Evolutionary conservation across 2,888 invertebrate genomes (phyloP), one percentile per base, ranked within the genome.

Genomic region (Apamea sordens): DNA sequence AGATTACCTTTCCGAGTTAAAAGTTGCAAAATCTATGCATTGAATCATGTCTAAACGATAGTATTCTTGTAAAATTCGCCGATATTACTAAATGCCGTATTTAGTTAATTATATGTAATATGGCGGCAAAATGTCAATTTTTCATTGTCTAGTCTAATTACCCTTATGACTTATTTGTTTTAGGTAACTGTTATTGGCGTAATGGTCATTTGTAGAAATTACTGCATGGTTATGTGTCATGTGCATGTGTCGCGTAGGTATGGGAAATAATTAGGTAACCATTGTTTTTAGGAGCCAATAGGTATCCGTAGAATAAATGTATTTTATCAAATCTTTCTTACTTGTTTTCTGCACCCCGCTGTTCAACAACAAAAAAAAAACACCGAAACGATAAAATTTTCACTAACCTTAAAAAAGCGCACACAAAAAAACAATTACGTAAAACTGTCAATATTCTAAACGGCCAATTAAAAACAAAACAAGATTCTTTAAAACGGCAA

Each of bases 401-500:
- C 24, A 65, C 36, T 41, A 67, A 71, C 28, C 47, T 56, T 77
- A 80, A 77, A 85, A 86, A 79, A 47, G 2, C n/a, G 41, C 53
- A 79, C 82, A 87, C 71, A 75, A 83, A 81, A 84, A 88, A 64
- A 36, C 67, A 70, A 83, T 86, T 80, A 84, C 83, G 78, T 79
- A 82, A 89, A 79, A 76, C 85, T 86, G 85, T 78, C 83, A 86
- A 82, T 85, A 85, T 79, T 80, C 56, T 76, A 77, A 88, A 79
- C 82, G 59, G 78, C 36, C 80, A 74, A 81, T 85, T 86, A 86
- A 87, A 85, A 88, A 89, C 85, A 89, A 89, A 92, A 91, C 89
- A 84, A 89, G 83, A 90, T 89, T 90, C 80, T 88, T 89, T 85
- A 90, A 89, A 89, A 90, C 87, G 88, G 88, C 88, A 85, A 89